phyloP scores from a whole-genome alignment of 2,113 vertebrate genomes.

The Otis tarda region DNA sequence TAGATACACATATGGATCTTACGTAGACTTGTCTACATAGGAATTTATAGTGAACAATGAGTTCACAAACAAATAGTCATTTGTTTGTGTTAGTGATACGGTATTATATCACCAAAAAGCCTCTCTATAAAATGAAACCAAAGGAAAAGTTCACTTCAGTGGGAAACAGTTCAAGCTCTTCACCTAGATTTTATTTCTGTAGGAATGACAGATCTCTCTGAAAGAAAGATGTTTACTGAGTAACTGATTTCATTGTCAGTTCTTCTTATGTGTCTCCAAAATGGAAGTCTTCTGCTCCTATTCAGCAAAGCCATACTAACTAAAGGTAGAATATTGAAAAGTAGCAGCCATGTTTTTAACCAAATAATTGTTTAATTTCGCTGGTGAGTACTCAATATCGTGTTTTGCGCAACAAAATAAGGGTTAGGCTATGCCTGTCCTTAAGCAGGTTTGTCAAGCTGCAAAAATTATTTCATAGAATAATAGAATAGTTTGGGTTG shows the following conservation, averaged over 20 bases:
- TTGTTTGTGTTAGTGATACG: neutral
- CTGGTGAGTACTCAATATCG: neutral
- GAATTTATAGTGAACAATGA: neutral
- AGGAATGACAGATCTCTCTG: neutral
- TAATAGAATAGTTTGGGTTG: too few species aligned
- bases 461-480: neutral
- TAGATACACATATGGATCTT: neutral
- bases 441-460: neutral
- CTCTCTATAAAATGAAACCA: neutral
- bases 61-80: neutral
- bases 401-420: neutral
- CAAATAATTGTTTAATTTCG: neutral
- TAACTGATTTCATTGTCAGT: neutral
- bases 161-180: neutral
- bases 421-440: neutral
- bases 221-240: neutral
- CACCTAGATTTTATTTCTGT: neutral
- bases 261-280: neutral
- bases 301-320: neutral
- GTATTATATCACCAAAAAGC: neutral
- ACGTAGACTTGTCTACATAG: neutral
- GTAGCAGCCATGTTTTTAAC: neutral
- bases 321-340: neutral
- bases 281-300: neutral
- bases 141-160: neutral